These are phyloP conservation scores for Onychostruthus taczanowskii DNA, from an alignment of 2,113 vertebrate genomes.

Conservation along the genomic window DNA sequence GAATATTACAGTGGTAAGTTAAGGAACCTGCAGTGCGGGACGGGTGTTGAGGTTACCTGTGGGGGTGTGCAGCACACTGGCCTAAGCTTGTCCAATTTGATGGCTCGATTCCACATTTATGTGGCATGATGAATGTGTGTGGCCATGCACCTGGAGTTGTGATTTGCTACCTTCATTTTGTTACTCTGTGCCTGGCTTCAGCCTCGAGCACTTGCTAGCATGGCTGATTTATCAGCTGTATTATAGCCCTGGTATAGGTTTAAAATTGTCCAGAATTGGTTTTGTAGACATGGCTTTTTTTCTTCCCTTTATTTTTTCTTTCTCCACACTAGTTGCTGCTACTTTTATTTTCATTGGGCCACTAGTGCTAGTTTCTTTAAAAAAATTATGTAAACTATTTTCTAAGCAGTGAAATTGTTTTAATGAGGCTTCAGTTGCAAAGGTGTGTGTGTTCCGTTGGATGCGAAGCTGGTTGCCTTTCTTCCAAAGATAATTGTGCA, in stretches of 20 bases:
- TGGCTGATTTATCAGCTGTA: not conserved
- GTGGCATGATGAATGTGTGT: not conserved
- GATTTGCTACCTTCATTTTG: not conserved
- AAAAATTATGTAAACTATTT: not conserved
- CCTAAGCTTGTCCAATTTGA: not conserved
- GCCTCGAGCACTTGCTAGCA: not conserved
- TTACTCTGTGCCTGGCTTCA: not conserved
- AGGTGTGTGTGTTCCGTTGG: not conserved
- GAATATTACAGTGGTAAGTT: not conserved
- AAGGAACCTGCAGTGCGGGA: fast-evolving
- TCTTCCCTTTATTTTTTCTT: not conserved
- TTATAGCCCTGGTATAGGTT: not conserved
- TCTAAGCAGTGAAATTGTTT: not conserved
- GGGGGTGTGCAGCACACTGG: not conserved
- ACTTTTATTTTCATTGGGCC: not conserved
- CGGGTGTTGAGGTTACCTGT: fast-evolving
- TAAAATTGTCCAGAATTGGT: not conserved
- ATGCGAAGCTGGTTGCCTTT: not conserved
- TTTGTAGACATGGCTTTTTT: not conserved
- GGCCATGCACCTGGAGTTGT: not conserved
- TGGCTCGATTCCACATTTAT: fast-evolving
- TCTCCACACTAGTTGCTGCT: not conserved
- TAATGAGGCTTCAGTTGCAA: not conserved
- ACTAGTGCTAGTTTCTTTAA: not conserved
- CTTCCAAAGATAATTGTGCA: not conserved